These are phyloP conservation scores for Helleia helle DNA, from an alignment of 2,888 invertebrate genomes.

Conservation along the genomic window DNA sequence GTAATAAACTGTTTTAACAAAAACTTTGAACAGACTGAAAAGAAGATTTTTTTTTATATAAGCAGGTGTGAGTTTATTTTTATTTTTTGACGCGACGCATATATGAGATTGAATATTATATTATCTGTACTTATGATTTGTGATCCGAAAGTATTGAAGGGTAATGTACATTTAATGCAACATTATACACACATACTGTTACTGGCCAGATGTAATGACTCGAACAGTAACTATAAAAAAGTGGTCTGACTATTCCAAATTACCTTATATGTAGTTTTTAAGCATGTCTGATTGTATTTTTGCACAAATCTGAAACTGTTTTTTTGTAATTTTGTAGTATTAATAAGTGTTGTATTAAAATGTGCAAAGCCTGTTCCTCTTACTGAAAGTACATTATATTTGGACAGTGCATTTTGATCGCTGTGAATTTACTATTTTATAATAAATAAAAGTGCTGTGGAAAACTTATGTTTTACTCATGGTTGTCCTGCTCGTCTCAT, in stretches of 20 bases:
- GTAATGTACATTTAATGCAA: neutral
- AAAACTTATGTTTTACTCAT: no score
- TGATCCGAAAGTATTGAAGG: no score
- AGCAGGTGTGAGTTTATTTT: slow-evolving; percentile 3
- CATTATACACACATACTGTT: neutral
- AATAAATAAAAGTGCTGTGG: slow-evolving; percentile 4
- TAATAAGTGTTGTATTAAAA: neutral
- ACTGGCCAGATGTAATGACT: no score
- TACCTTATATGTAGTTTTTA: no score
- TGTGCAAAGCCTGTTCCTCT: neutral
- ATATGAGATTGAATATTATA: slow-evolving; percentile 6
- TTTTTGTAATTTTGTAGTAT: neutral
- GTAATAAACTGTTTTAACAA: no score
- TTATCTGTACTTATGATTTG: neutral
- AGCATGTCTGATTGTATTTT: no score
- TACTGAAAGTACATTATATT: slow-evolving; percentile 1
- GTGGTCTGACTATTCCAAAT: no score
- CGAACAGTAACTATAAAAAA: no score
- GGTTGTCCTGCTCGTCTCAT: no score
- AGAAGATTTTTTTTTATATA: slow-evolving; percentile 4
- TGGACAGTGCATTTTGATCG: neutral
- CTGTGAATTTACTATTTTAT: neutral
- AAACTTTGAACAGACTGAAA: no score
- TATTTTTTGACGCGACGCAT: neutral
- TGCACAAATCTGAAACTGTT: no score